phyloP scores from a whole-genome alignment of 2,888 invertebrate species.

The Rapana venosa region DNA sequence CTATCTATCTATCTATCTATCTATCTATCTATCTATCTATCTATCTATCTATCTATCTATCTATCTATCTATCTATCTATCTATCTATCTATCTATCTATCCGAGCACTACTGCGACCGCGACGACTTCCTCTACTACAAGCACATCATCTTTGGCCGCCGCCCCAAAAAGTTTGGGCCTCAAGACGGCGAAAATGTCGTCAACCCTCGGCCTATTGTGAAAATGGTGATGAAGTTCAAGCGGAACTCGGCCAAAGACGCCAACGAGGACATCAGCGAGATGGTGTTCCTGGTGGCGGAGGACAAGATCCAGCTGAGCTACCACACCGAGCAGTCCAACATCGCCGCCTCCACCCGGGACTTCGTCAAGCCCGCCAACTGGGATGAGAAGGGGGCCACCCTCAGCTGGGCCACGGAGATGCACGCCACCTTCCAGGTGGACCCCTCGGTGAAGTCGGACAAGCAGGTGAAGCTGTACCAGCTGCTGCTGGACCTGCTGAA shows the following conservation, averaged over 20 bases:
- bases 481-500: constrained; percentile 74
- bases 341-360: constrained; percentile 77
- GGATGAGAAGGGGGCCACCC: constrained; percentile 76
- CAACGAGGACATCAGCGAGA: constrained; percentile 76
- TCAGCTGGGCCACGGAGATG: constrained; percentile 74
- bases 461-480: constrained; percentile 78
- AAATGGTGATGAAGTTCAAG: constrained; percentile 75
- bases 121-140: constrained; percentile 77
- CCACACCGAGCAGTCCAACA: constrained; percentile 76
- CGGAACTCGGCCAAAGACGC: constrained; percentile 71
- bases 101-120: constrained; percentile 75
- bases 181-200: constrained; percentile 64
- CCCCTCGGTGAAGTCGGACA: constrained; percentile 67
- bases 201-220: constrained; percentile 73
- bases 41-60: too few species aligned
- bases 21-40: too few species aligned
- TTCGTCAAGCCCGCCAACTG: constrained; percentile 76
- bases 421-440: constrained; percentile 78
- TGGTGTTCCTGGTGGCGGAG: constrained; percentile 73
- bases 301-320: constrained; percentile 77
- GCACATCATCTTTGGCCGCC: constrained; percentile 74
- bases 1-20: too few species aligned
- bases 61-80: too few species aligned
- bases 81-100: too few species aligned
- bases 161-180: constrained; percentile 77